Percentiles rank a stretch among this genome's conserved stretches.
These are phyloP conservation scores for Odontothrips loti DNA, from an alignment of 2,888 invertebrate genomes.

Conservation along the genomic window DNA sequence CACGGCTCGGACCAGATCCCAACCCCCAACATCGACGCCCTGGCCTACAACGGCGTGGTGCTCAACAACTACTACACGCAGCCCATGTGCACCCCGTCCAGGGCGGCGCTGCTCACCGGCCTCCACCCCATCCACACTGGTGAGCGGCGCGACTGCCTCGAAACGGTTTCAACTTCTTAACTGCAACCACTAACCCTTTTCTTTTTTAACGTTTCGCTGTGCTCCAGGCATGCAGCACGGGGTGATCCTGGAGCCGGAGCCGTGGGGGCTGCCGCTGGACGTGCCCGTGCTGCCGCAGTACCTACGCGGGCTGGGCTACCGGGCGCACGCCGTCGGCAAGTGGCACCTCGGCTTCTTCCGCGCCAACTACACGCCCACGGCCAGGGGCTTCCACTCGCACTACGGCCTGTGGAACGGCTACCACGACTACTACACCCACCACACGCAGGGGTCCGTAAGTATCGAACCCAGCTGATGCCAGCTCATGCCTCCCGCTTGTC, in stretches of 20 bases:
- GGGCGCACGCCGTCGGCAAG: constrained; percentile 54
- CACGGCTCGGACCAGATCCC: constrained; percentile 54
- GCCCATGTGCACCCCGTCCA: constrained; percentile 53
- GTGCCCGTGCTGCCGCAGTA: constrained; percentile 52
- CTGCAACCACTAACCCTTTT: no score
- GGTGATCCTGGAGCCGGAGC: constrained; percentile 50
- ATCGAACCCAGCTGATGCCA: no score
- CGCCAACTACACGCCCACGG: constrained; percentile 60
- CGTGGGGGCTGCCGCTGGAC: constrained; percentile 52
- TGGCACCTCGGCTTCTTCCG: constrained; percentile 53
- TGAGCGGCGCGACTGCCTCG: no score
- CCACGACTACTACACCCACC: constrained; percentile 73
- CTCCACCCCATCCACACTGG: constrained; percentile 53
- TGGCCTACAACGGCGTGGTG: constrained; percentile 52
- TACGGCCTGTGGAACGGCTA: constrained; percentile 81
- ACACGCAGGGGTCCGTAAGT: constrained; percentile 47
- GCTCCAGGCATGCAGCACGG: constrained; percentile 51
- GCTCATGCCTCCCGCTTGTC: no score
- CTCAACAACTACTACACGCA: constrained; percentile 54
- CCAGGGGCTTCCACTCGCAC: constrained; percentile 73
- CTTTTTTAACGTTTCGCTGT: no score
- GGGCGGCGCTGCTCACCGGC: constrained; percentile 52
- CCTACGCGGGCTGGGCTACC: constrained; percentile 50
- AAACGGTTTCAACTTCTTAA: no score
- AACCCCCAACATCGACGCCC: constrained; percentile 54